A percentile compares a stretch with the other conserved stretches of the same genome.
Evolutionary conservation across 2,113 vertebrate species (phyloP).

Genomic region (Microtus pennsylvanicus): DNA sequence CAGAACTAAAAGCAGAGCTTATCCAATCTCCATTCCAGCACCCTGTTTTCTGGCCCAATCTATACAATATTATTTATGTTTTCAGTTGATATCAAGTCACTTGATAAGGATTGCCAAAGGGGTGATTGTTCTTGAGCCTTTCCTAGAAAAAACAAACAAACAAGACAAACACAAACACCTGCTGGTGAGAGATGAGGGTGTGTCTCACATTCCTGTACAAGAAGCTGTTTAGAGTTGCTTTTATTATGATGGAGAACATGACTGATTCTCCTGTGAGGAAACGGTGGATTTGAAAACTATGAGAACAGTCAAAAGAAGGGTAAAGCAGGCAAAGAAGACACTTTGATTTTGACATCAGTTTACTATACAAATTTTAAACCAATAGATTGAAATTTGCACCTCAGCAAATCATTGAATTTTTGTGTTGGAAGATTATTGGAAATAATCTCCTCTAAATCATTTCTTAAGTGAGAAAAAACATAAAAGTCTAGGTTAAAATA

Average conservation of each 20-base stretch:
- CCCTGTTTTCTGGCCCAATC: neutral
- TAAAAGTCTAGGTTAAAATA: neutral
- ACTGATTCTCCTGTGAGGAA: neutral
- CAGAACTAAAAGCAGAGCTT: neutral
- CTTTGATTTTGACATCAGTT: neutral
- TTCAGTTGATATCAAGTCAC: neutral
- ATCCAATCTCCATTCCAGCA: neutral
- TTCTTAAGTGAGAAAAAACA: conserved; percentile 44
- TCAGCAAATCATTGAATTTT: conserved; percentile 38
- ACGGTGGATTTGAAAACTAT: neutral
- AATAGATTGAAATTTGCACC: neutral
- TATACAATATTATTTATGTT: neutral
- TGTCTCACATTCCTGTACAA: neutral
- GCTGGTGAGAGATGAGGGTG: neutral
- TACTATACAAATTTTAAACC: neutral
- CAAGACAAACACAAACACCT: neutral
- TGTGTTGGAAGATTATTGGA: conserved; percentile 29
- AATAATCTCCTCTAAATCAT: neutral
- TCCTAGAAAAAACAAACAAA: too few species aligned
- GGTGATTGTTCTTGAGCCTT: neutral
- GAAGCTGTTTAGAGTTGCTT: neutral
- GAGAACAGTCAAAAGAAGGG: neutral
- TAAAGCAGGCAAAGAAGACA: neutral
- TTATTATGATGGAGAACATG: neutral
- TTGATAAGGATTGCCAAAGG: neutral